Percentiles rank a stretch among this genome's conserved stretches.
Conservation (phyloP, 2,113 vertebrate genomes). For the Peucedramus taeniatus region DNA sequence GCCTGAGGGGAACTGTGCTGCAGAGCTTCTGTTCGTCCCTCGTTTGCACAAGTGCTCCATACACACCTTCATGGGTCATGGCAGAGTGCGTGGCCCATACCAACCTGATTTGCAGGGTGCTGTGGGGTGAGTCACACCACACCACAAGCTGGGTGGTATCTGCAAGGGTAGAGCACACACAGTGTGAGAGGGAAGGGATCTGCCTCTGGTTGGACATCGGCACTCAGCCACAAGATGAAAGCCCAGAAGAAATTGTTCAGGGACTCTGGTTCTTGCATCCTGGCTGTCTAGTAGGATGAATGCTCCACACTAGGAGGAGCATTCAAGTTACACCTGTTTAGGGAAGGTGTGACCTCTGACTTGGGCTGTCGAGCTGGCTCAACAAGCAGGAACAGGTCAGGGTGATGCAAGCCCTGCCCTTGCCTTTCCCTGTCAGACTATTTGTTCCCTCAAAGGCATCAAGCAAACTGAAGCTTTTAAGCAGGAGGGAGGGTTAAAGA, state of each 20-base stretch:
- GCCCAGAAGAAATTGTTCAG: background rate
- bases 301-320: background rate
- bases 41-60: background rate
- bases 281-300: background rate
- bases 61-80: background rate
- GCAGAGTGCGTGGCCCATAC: background rate
- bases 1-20: background rate
- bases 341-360: conserved; percentile 50
- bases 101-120: background rate
- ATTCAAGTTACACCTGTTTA: conserved; percentile 48
- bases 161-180: background rate
- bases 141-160: background rate
- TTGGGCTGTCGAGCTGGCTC: conserved; percentile 49
- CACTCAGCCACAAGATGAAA: background rate
- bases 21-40: background rate
- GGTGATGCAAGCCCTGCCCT: conserved; percentile 35
- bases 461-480: background rate
- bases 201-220: background rate
- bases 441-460: conserved; percentile 24
- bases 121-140: background rate
- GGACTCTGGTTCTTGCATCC: background rate
- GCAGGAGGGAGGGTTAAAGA: background rate
- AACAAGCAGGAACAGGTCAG: conserved; percentile 35
- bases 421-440: conserved; percentile 50
- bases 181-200: background rate